Percentiles rank a stretch among this genome's conserved stretches.
Conservation (phyloP, 2,113 vertebrate species). For the Nannobrachium achirus region DNA sequence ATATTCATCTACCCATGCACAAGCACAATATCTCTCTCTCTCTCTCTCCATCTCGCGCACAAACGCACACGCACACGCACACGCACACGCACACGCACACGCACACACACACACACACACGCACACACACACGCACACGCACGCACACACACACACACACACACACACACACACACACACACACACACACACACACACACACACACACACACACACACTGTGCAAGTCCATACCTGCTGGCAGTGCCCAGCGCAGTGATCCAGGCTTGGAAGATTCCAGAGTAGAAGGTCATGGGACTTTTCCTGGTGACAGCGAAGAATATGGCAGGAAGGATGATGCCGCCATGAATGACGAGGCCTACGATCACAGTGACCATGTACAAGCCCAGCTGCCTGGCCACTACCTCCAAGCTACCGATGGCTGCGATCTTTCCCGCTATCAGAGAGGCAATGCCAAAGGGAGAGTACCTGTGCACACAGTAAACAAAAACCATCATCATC, state of each 20-base stretch:
- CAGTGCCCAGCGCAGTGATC: constrained; percentile 86
- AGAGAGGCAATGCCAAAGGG: constrained; percentile 84
- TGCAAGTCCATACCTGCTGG: constrained; percentile 78
- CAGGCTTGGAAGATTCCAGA: constrained; percentile 87
- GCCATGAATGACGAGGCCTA: constrained; percentile 85
- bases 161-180: constrained; percentile 1
- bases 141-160: background rate
- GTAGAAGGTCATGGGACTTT: constrained; percentile 83
- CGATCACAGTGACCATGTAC: constrained; percentile 87
- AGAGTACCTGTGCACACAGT: constrained; percentile 78
- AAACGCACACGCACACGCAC: background rate
- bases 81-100: constrained; percentile 7
- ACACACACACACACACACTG: background rate
- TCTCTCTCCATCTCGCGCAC: background rate
- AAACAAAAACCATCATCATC: background rate
- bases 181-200: background rate
- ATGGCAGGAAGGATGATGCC: constrained; percentile 82
- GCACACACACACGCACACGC: background rate
- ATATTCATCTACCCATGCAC: no score
- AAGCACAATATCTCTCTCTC: no score
- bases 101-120: constrained; percentile 5
- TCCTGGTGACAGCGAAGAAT: constrained; percentile 81
- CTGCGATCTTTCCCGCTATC: constrained; percentile 85
- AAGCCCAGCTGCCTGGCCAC: constrained; percentile 84
- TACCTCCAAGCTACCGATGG: constrained; percentile 82